Base-by-base conservation (phyloP, 2,113 vertebrate species). In the Phrynosoma blainvillii region DNA sequence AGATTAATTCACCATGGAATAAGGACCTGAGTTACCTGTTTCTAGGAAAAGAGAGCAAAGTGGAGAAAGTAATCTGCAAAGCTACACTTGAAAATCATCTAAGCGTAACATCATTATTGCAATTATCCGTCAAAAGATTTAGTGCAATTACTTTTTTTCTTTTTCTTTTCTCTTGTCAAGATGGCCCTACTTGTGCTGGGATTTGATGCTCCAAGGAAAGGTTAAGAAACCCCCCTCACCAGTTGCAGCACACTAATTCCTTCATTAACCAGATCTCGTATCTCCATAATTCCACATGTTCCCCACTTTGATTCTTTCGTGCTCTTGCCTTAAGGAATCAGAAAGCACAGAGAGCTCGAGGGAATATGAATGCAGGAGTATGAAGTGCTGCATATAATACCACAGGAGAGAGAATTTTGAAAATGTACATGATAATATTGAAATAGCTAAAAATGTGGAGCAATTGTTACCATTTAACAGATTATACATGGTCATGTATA, bases 41-140 rank as follows among this genome's bases (percentile, higher is more conserved):
- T 92, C 82, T 91, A 87, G 79, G 87, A 59, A 77, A 87, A 92
- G 81, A 88, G 82, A 92, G 79, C 83, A 86, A 93, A 94, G 70
- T 85, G 32, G 65, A 86, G 88, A 95, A 93, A 87, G 84, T 92
- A 95, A 97, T 96, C 97, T 97, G 79, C 59, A 86, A 95, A 93
- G 84, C 88, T 92, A 85, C 83, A 91, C 92, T 96, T 95, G 87
- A 95, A 96, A 96, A 93, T 85, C 92, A 90, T 94, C 94, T 30
- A 90, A 94, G 92, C 84, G 80, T 96, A 95, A 88, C 90, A 91
- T 96, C 92, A 93, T 94, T 88, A 91, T 96, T 96, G 90, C 92
- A 96, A 94, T 96, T 95, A 96, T 92, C 91, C 96, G 90, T 96
- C 90, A 94, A 90, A 96, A 95, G 89, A 95, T 96, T 95, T 95